Percentiles rank a stretch among this genome's conserved stretches.
Conservation (phyloP, 2,113 vertebrate species). For the Micronycteris hirsuta region DNA sequence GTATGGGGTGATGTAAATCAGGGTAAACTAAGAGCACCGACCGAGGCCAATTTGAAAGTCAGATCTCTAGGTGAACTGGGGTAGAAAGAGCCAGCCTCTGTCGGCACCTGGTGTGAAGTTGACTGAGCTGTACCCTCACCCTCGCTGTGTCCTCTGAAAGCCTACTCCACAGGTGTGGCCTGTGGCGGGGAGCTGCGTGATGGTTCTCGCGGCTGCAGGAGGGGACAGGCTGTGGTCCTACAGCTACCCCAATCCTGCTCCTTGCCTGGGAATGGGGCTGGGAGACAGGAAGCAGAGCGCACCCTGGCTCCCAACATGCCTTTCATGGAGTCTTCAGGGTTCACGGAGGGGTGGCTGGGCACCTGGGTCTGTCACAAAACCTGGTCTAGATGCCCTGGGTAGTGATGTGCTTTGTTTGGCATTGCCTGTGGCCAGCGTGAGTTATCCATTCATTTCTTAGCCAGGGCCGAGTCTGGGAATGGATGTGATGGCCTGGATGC, state of each 20-base stretch:
- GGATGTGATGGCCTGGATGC: background rate
- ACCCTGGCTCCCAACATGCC: background rate
- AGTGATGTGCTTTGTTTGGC: background rate
- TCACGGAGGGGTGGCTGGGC: background rate
- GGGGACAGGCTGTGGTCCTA: background rate
- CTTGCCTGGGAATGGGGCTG: too few species aligned
- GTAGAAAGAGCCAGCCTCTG: accelerated
- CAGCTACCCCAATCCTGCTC: background rate
- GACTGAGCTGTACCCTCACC: accelerated
- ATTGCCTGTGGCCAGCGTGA: background rate
- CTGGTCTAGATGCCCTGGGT: background rate
- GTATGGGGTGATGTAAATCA: background rate
- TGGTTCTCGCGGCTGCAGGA: background rate
- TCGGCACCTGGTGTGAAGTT: accelerated
- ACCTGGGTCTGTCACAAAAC: background rate
- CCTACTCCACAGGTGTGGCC: background rate
- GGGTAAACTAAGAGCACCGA: accelerated
- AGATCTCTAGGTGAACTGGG: too few species aligned
- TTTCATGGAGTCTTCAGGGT: background rate
- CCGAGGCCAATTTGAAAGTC: background rate
- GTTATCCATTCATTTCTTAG: background rate
- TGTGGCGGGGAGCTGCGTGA: background rate
- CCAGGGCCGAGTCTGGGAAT: background rate
- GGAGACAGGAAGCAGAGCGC: background rate
- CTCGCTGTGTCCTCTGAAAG: background rate